Conservation (phyloP, 2,113 vertebrate genomes). For the Serilophus lunatus region DNA sequence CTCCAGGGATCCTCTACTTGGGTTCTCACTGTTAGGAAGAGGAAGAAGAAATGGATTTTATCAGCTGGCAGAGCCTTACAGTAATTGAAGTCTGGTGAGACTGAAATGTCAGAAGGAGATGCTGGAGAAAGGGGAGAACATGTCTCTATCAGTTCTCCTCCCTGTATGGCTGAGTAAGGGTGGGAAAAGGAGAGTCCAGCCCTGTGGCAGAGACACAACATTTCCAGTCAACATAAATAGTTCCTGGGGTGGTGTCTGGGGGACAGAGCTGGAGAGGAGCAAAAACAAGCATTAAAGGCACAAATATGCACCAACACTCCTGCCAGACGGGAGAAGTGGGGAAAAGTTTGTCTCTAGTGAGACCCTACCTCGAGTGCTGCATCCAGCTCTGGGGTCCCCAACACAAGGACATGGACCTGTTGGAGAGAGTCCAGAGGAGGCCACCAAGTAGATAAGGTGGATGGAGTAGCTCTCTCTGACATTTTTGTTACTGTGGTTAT, state of each 20-base stretch:
- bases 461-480: background rate
- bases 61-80: background rate
- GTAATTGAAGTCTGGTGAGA: background rate
- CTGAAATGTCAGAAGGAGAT: background rate
- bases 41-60: background rate
- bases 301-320: background rate
- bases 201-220: background rate
- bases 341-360: background rate
- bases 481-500: background rate
- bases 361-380: background rate
- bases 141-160: background rate
- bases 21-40: background rate
- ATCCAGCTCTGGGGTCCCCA: background rate
- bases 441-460: too few species aligned
- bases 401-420: background rate
- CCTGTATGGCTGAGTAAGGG: background rate
- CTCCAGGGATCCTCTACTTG: accelerated
- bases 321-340: background rate
- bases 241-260: background rate
- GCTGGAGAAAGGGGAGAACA: background rate
- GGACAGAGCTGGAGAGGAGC: background rate
- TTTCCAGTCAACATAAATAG: background rate
- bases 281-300: background rate
- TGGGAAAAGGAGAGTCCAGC: background rate
- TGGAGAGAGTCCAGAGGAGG: background rate